These are phyloP conservation scores for Pinctada fucata DNA, from an alignment of 2,888 invertebrate species.

Conservation along the genomic window DNA sequence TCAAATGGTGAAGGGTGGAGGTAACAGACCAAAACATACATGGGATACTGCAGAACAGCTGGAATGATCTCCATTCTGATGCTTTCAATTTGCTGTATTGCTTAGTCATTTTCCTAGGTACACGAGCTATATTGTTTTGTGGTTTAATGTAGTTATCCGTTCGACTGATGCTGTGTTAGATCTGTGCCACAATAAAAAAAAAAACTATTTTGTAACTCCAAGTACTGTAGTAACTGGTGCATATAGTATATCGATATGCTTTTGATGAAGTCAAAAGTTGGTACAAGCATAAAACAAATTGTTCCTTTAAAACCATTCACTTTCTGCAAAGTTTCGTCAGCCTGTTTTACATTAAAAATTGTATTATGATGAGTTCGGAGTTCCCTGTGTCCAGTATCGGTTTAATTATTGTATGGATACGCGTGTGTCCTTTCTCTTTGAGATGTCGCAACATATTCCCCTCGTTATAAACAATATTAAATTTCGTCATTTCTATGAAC, in stretches of 20 bases:
- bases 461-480: conserved; percentile 22
- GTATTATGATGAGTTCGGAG: conserved; percentile 1
- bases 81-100: conserved; percentile 27
- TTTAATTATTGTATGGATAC: conserved; percentile 8
- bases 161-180: not conserved
- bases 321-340: not conserved
- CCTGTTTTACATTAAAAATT: not conserved
- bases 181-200: conserved; percentile 32
- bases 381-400: not conserved
- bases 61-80: conserved; percentile 32
- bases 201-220: conserved; percentile 46
- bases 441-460: conserved; percentile 19
- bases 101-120: conserved; percentile 18
- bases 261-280: conserved; percentile 47
- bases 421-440: conserved; percentile 15
- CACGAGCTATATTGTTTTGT: conserved; percentile 28
- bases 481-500: conserved; percentile 23
- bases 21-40: conserved; percentile 25
- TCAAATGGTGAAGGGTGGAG: not conserved
- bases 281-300: conserved; percentile 11
- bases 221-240: conserved; percentile 50
- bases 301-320: conserved; percentile 13
- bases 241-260: conserved; percentile 54
- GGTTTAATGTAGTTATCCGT: conserved; percentile 29
- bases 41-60: conserved; percentile 35